Conservation (phyloP, 2,113 vertebrate genomes). For the Gymnarchus niloticus region DNA sequence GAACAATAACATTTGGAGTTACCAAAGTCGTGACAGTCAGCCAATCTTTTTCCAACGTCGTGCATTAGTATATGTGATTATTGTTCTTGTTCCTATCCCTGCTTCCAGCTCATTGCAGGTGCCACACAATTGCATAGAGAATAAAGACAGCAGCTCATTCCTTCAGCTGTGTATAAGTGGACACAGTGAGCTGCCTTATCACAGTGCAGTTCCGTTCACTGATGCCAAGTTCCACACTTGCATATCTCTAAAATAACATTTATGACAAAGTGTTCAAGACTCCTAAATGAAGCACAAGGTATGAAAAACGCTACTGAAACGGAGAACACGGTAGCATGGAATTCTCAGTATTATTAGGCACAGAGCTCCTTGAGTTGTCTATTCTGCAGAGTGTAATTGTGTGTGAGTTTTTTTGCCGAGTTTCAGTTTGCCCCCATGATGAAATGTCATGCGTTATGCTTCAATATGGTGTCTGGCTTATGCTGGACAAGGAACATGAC, state of each 20-base stretch:
- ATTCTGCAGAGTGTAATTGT: neutral
- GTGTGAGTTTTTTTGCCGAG: neutral
- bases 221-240: slow-evolving; percentile 67
- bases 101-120: slow-evolving; percentile 34
- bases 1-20: neutral
- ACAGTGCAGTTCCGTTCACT: slow-evolving; percentile 69
- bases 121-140: slow-evolving; percentile 63
- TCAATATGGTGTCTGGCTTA: neutral
- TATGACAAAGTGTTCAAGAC: slow-evolving; percentile 28
- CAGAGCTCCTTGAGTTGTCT: neutral
- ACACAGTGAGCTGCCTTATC: slow-evolving; percentile 68
- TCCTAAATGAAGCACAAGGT: neutral
- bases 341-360: neutral
- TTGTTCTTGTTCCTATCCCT: neutral
- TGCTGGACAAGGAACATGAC: neutral
- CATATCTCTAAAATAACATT: slow-evolving; percentile 45
- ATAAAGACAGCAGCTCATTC: slow-evolving; percentile 70
- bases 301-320: neutral
- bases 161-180: slow-evolving; percentile 55
- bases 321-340: neutral
- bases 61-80: neutral
- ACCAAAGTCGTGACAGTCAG: too few species aligned
- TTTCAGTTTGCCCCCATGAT: neutral
- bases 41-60: neutral
- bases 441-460: neutral